Base-by-base conservation (phyloP, 2,888 invertebrate species). In the Thyatira batis region DNA sequence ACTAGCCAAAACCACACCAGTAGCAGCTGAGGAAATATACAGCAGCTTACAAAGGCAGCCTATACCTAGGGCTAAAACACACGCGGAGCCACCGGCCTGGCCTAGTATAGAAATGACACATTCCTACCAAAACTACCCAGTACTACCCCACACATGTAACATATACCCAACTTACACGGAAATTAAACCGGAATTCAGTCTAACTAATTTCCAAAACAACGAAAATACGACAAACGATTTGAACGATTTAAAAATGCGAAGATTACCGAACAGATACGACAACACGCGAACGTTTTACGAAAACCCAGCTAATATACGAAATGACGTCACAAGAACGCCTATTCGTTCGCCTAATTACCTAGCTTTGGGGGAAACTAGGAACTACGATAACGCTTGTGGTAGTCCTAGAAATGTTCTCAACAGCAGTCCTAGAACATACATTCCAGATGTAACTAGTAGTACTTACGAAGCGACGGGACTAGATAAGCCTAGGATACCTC, bases 31-130 rank as follows among this genome's bases (percentile, higher is more conserved):
- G n/a, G 93, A 93, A 57, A 93, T 92, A 56, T 92, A 92, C 78
- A 91, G 91, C 73, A 92, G 92, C 17, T 62, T 92, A 0, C 92
- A 92, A 53, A 58, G 92, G 21, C 95, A 95, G 69, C 95, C 95
- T 0, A 95, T 95, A 60, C 96, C 96, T 0, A 79, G 94, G 21
- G 93, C 94, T 0, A 96, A 96, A 76, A 95, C 95, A 1, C 94
- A 94, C 71, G 92, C 94, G 20, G 86, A 94, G 54, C 93, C 93
- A 5, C 84, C 92, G 10, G 81, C 92, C 51, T 91, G 93, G 93
- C 86, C 92, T 17, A 87, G 84, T 60, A 85, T 90, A 62, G 92
- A 92, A 53, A 82, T 91, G 67, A 65, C 90, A 0, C 87, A 91
- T 60, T 82, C 89, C 21, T 92, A 92, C 76, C 92, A 92, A 69